phyloP scores from a whole-genome alignment of 2,888 invertebrate species.

The Ceraclea dissimilis region DNA sequence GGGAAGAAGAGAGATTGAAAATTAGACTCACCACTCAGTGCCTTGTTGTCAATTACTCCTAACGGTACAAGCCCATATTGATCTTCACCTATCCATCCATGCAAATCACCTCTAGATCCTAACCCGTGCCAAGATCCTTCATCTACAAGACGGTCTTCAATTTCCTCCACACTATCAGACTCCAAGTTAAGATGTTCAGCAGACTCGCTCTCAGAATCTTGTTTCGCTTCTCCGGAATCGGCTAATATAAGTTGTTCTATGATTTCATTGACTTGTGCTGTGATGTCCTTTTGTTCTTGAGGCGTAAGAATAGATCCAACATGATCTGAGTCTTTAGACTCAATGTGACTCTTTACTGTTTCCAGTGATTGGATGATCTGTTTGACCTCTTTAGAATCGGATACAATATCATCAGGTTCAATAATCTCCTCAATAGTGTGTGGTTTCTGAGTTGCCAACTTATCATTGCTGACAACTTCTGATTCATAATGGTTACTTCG shows the following conservation, averaged over 20 bases:
- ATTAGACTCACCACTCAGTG: slow-evolving; percentile 41
- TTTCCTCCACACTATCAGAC: slow-evolving; percentile 22
- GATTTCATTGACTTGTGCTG: slow-evolving; percentile 26
- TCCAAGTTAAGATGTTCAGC: slow-evolving; percentile 23
- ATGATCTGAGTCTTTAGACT: slow-evolving; percentile 24
- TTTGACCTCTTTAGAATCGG: slow-evolving; percentile 23
- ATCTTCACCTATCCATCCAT: slow-evolving; percentile 37
- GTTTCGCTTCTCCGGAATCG: slow-evolving; percentile 18
- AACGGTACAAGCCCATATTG: slow-evolving; percentile 34
- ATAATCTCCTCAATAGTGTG: slow-evolving; percentile 17
- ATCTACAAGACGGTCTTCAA: slow-evolving; percentile 47
- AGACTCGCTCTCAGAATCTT: slow-evolving; percentile 23
- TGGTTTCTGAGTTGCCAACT: slow-evolving; percentile 18
- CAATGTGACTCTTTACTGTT: slow-evolving; percentile 22
- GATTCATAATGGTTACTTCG: slow-evolving; percentile 48
- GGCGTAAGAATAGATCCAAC: slow-evolving; percentile 21
- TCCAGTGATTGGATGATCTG: slow-evolving; percentile 24
- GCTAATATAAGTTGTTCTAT: slow-evolving; percentile 17
- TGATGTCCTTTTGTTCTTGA: slow-evolving; percentile 22
- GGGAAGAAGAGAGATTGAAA: too few relatives aligned
- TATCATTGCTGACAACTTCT: slow-evolving; percentile 28
- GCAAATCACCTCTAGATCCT: slow-evolving; percentile 52
- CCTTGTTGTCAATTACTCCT: slow-evolving; percentile 52
- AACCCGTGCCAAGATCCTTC: slow-evolving; percentile 53
- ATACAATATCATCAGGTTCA: slow-evolving; percentile 24